Conservation (phyloP, 1,140 invertebrate species). For the Heliconius melpomene region DNA sequence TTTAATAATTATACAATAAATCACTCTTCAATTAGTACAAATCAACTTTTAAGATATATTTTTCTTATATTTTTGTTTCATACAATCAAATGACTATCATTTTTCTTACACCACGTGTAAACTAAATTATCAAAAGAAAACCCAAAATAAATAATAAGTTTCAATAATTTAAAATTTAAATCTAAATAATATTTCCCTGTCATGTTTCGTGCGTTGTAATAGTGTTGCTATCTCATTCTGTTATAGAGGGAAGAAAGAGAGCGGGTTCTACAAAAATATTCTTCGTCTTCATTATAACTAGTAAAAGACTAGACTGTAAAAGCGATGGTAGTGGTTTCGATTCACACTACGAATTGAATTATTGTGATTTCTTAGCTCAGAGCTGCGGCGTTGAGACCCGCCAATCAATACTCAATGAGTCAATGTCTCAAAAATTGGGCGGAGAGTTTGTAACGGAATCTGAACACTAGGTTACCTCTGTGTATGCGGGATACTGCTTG, state of each 20-base stretch:
- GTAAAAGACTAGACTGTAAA: no score
- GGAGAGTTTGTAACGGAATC: no score
- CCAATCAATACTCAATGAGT: no score
- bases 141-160: background rate
- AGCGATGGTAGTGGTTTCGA: no score
- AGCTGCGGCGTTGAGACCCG: no score
- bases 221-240: background rate
- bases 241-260: background rate
- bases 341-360: no score
- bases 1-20: background rate
- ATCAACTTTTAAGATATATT: background rate
- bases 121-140: background rate
- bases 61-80: no score
- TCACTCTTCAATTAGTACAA: background rate
- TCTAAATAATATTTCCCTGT: background rate
- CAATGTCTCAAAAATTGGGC: no score
- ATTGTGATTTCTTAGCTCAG: no score
- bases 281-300: background rate
- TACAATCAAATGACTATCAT: background rate
- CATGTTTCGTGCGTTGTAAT: background rate
- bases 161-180: conserved; percentile 11
- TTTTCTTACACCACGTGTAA: background rate
- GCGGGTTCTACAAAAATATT: background rate
- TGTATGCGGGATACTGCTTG: no score
- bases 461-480: no score